These are phyloP conservation scores for Agriopis leucophaearia DNA, from an alignment of 2,888 invertebrate species.

Conservation along the genomic window DNA sequence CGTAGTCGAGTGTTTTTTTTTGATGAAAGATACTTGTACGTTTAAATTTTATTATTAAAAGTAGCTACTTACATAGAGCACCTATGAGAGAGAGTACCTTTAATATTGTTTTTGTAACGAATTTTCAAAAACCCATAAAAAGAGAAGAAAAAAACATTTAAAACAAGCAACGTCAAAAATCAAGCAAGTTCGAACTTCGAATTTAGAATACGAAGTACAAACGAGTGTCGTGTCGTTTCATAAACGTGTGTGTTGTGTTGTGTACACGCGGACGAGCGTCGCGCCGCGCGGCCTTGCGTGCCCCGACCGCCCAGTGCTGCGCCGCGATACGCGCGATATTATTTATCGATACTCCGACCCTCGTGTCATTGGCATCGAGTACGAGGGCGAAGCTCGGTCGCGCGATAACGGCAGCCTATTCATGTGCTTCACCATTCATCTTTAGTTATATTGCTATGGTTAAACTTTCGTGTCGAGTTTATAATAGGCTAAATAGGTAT, in stretches of 20 bases:
- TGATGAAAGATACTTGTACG: too few species aligned
- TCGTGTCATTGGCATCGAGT: conserved; percentile 83
- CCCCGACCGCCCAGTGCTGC: conserved; percentile 70
- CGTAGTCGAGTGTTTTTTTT: too few species aligned
- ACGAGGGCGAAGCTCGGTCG: conserved; percentile 71
- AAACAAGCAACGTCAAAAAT: conserved; percentile 51
- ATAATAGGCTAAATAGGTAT: too few species aligned
- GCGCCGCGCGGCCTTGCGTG: conserved; percentile 79
- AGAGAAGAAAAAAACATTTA: conserved; percentile 56
- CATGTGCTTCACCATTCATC: conserved; percentile 50
- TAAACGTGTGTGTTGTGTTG: conserved; percentile 61
- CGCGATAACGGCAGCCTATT: conserved; percentile 68
- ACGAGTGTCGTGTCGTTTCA: conserved; percentile 33
- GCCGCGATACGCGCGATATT: conserved; percentile 64
- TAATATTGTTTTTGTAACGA: not conserved
- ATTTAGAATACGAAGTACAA: conserved; percentile 45
- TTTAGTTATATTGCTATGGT: conserved; percentile 2
- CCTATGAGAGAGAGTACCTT: too few species aligned
- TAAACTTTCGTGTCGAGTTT: conserved; percentile 4
- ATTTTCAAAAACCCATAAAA: not conserved
- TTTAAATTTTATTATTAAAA: too few species aligned
- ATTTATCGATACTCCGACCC: conserved; percentile 76
- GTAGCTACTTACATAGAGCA: too few species aligned
- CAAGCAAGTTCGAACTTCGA: conserved; percentile 44
- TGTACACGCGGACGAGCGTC: conserved; percentile 54